A percentile compares a stretch with the other conserved stretches of the same genome.
Conservation (phyloP, 2,888 invertebrate species). For the Andrena bicolor region DNA sequence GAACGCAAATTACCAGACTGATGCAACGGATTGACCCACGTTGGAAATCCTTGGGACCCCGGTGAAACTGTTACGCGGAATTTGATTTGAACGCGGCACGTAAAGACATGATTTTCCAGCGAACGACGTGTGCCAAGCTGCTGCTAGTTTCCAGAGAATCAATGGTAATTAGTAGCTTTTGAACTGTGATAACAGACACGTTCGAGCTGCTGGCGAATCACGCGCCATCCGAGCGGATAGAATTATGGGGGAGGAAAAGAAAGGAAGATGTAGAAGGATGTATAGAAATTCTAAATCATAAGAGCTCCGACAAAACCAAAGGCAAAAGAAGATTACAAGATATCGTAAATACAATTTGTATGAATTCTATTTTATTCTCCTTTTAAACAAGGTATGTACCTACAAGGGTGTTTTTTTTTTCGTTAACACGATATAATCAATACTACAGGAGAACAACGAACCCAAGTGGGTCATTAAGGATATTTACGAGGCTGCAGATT, state of each 20-base stretch:
- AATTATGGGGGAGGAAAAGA: too few species aligned
- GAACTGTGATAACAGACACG: background rate
- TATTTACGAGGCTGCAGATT: background rate
- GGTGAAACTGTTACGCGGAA: constrained; percentile 14
- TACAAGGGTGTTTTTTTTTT: too few species aligned
- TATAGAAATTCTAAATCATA: too few species aligned
- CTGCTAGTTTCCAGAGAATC: constrained; percentile 27
- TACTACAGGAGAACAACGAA: background rate
- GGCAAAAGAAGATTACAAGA: too few species aligned
- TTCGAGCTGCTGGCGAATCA: background rate
- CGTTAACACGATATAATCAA: too few species aligned
- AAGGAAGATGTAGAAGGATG: too few species aligned
- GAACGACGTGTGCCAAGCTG: constrained; percentile 16
- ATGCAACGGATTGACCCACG: constrained; percentile 66
- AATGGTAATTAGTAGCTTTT: constrained; percentile 43
- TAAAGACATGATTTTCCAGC: constrained; percentile 26
- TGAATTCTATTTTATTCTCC: too few species aligned
- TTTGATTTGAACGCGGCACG: constrained; percentile 13
- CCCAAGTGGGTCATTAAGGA: background rate
- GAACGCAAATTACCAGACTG: constrained; percentile 62
- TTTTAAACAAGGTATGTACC: too few species aligned
- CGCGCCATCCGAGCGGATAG: too few species aligned
- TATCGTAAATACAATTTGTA: too few species aligned
- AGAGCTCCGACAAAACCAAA: too few species aligned
- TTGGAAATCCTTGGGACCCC: constrained; percentile 32